Evolutionary conservation across 2,797 vertebrate species (phyloP), one percentile per base, ranked within the genome.

Genomic region (Acrossocheilus wenchowensis): DNA sequence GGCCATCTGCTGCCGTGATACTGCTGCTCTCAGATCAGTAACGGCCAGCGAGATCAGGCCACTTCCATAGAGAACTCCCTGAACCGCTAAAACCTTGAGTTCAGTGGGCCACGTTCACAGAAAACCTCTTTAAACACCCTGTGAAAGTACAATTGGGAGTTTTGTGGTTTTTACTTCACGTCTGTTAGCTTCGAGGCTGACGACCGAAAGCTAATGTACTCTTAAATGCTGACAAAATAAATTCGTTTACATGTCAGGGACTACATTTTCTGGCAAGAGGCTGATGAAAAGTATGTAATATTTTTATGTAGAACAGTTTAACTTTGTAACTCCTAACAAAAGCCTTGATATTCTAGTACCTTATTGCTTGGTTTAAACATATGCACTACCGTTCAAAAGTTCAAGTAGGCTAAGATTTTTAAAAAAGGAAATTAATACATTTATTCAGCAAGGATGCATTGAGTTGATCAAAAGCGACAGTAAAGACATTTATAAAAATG

Each of bases 1-100:
- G 85, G 54, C 80, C 82, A 88, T 82, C 85, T 79, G 84, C 81
- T 57, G 5, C 11, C 26, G 4, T 48, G 19, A 78, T 69, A 21
- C 14, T 21, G 43, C 57, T 66, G 75, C 30, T 81, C 78, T 77
- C 21, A 62, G 83, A 85, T 85, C 74, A 48, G 21, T 30, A 43
- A 77, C 19, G 45, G 60, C 48, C 45, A 69, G 64, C 14, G 6
- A 41, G 52, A 26, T 60, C n/a, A 66, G 60, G 79, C 73, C 48
- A 80, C 50, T 48, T 60, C 78, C 39, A 34, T 6, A 45, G 78
- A 57, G 75, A 43, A 69, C 36, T 66, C 34, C 50, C 41, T 15
- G 68, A 54, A 48, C 73, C 39, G 78, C 54, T 80, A 43, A 81
- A 74, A 12, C 6, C 57, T 62, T 0, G 26, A 52, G 48, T 77